A percentile compares a stretch with the other conserved stretches of the same genome.
These are phyloP conservation scores for Ophioninae sp. DNA, from an alignment of 2,888 invertebrate species.

Conservation along the genomic window DNA sequence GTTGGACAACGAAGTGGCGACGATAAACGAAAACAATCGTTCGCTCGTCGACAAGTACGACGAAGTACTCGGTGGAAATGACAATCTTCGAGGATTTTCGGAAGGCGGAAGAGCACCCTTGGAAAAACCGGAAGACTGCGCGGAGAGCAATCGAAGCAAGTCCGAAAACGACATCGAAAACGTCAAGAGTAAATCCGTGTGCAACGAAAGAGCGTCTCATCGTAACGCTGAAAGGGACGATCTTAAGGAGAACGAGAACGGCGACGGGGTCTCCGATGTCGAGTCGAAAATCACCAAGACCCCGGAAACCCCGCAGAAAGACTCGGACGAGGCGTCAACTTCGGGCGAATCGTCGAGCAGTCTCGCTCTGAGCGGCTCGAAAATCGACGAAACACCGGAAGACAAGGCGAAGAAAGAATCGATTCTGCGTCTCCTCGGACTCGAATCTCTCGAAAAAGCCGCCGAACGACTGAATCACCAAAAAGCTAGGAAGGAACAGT, in stretches of 20 bases:
- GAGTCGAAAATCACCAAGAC: slow-evolving; percentile 67
- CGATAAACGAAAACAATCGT: slow-evolving; percentile 77
- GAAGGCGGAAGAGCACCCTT: slow-evolving; percentile 67
- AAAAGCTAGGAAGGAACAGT: slow-evolving; percentile 85
- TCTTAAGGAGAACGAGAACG: slow-evolving; percentile 64
- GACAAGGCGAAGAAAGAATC: slow-evolving; percentile 87
- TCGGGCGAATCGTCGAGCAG: slow-evolving; percentile 78
- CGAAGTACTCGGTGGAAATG: slow-evolving; percentile 64
- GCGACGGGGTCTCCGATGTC: slow-evolving; percentile 61
- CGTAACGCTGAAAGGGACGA: slow-evolving; percentile 65
- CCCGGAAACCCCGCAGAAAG: slow-evolving; percentile 70
- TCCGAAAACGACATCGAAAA: slow-evolving; percentile 76
- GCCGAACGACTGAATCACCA: slow-evolving; percentile 81
- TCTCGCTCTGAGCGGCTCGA: slow-evolving; percentile 70
- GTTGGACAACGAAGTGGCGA: slow-evolving; percentile 78
- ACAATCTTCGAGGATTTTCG: slow-evolving; percentile 74
- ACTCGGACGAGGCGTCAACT: slow-evolving; percentile 77
- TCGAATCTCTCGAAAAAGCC: slow-evolving; percentile 88
- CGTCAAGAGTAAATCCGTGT: slow-evolving; percentile 55
- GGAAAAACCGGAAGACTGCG: slow-evolving; percentile 53
- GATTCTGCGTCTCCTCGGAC: slow-evolving; percentile 88
- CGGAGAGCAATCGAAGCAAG: slow-evolving; percentile 74
- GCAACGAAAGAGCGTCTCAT: slow-evolving; percentile 61
- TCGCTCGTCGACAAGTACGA: slow-evolving; percentile 69
- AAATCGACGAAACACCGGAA: slow-evolving; percentile 83